These are phyloP conservation scores for Meiosimyza decipiens DNA, from an alignment of 2,888 invertebrate species.

Conservation along the genomic window DNA sequence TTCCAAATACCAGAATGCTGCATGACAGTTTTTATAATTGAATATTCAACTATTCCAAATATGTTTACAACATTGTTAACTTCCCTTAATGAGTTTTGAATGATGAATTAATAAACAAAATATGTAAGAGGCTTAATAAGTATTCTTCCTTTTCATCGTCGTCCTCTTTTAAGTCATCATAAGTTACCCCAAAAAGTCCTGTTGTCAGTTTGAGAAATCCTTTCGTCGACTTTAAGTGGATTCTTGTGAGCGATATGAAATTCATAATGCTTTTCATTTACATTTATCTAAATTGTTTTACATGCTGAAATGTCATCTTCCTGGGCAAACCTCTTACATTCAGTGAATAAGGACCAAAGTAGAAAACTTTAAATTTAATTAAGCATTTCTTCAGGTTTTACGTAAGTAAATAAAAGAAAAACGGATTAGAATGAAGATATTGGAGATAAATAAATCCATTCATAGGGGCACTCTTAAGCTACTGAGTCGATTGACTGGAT, in stretches of 20 bases:
- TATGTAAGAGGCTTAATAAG: slow-evolving; percentile 27
- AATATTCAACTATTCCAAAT: slow-evolving; percentile 27
- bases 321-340: neutral
- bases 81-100: slow-evolving; percentile 31
- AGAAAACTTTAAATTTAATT: too few species aligned
- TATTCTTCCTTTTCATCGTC: neutral
- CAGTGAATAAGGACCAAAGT: neutral
- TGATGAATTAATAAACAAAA: slow-evolving; percentile 25
- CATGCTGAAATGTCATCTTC: neutral
- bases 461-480: too few species aligned
- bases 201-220: slow-evolving; percentile 10
- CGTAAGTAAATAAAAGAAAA: too few species aligned
- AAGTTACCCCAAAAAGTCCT: too few species aligned
- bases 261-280: slow-evolving; percentile 15
- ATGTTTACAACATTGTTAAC: slow-evolving; percentile 29
- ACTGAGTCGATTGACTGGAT: too few species aligned
- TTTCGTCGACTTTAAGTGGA: neutral
- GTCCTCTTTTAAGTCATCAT: too few species aligned
- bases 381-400: too few species aligned
- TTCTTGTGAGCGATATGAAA: slow-evolving; percentile 6
- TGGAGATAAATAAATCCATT: too few species aligned
- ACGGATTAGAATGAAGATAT: too few species aligned
- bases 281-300: slow-evolving; percentile 19
- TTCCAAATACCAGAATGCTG: slow-evolving; percentile 12
- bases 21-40: slow-evolving; percentile 29